Evolutionary conservation across 2,797 vertebrate genomes (phyloP).

Genomic region (Syngnathus rostellatus): DNA sequence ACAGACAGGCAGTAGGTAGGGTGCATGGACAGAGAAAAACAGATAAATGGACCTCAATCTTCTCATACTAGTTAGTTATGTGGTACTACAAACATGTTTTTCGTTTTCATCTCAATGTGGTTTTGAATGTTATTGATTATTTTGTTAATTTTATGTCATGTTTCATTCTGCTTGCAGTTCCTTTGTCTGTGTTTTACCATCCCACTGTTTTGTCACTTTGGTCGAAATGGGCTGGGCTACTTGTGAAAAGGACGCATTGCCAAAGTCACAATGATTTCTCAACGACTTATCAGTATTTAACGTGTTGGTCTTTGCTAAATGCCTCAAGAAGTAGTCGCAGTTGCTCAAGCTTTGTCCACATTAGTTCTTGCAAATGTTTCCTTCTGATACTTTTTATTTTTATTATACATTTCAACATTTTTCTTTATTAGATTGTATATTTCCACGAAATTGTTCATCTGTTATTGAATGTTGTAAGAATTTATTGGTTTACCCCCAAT

Average conservation of each 20-base stretch:
- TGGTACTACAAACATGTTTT: not conserved
- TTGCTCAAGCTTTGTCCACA: not conserved
- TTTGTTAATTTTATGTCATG: not conserved
- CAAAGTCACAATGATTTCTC: not conserved
- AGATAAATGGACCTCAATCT: not conserved
- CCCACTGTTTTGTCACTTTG: constrained; percentile 53
- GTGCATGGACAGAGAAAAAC: too few species aligned
- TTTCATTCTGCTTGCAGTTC: constrained; percentile 40
- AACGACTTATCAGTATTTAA: not conserved
- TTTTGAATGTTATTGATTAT: not conserved
- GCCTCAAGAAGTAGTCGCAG: not conserved
- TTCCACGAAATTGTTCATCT: not conserved
- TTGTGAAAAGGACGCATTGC: constrained; percentile 25
- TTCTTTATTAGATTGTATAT: not conserved
- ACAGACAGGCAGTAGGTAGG: not conserved
- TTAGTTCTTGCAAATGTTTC: not conserved
- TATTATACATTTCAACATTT: not conserved
- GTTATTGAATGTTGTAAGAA: not conserved
- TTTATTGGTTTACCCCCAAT: not conserved
- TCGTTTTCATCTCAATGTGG: not conserved
- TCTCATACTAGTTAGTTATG: too few species aligned
- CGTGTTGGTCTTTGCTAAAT: not conserved
- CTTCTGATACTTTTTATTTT: not conserved
- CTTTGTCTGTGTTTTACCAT: constrained; percentile 51
- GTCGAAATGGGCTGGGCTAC: constrained; percentile 42